A percentile compares a stretch with the other conserved stretches of the same genome.
phyloP scores from a whole-genome alignment of 2,888 invertebrate genomes.

The Arrhopalites spinosus region DNA sequence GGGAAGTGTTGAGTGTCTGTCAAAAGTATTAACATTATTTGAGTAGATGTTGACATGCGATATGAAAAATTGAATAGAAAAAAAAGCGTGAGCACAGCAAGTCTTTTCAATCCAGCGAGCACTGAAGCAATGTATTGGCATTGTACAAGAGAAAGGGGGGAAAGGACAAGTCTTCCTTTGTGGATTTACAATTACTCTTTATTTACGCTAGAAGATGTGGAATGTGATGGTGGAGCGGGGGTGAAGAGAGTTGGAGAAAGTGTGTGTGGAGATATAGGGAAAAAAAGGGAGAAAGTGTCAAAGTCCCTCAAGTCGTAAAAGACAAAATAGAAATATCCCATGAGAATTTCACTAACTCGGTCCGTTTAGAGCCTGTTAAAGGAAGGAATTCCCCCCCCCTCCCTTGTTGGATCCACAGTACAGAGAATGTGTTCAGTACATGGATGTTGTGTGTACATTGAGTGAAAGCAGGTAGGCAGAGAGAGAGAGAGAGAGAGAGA shows the following conservation, averaged over 20 bases:
- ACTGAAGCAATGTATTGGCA: not conserved
- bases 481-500: not conserved
- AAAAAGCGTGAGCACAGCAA: not conserved
- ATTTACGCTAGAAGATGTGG: constrained; percentile 44
- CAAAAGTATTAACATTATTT: constrained; percentile 45
- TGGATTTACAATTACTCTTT: constrained; percentile 56
- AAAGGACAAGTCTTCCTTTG: constrained; percentile 44
- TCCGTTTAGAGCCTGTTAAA: constrained; percentile 48
- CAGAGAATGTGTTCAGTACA: too few species aligned
- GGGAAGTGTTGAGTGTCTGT: constrained; percentile 25
- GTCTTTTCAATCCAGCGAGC: not conserved
- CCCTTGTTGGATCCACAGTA: too few species aligned
- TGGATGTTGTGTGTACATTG: too few species aligned
- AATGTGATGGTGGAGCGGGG: constrained; percentile 7
- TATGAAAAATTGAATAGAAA: constrained; percentile 53
- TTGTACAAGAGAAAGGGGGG: not conserved
- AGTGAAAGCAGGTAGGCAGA: too few species aligned
- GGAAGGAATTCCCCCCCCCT: constrained; percentile 31
- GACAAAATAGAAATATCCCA: constrained; percentile 54
- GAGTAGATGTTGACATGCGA: constrained; percentile 55
- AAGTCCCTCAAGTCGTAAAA: constrained; percentile 51
- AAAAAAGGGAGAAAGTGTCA: constrained; percentile 37
- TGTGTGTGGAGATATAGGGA: not conserved
- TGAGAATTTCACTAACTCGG: constrained; percentile 50
- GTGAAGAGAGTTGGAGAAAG: not conserved